These are phyloP conservation scores for Pemphredon lugubris DNA, from an alignment of 2,888 invertebrate species.

Conservation along the genomic window DNA sequence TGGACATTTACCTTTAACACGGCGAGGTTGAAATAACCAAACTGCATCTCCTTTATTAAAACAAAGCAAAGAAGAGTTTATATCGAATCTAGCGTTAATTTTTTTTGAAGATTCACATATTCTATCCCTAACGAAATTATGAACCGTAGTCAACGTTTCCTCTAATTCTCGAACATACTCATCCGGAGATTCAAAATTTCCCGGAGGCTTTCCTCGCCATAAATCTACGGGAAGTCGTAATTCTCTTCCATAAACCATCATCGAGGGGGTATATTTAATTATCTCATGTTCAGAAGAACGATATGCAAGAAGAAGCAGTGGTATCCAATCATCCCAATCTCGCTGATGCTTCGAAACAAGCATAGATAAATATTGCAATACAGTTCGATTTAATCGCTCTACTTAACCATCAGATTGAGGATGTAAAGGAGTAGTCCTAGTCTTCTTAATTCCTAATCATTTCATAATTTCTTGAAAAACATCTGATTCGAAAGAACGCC, in stretches of 20 bases:
- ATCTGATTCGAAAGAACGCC: neutral
- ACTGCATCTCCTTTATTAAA: neutral
- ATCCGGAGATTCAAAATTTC: neutral
- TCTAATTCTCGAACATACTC: neutral
- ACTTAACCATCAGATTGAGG: neutral
- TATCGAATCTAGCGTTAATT: neutral
- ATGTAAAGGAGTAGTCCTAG: neutral
- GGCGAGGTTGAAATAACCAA: neutral
- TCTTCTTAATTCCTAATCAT: neutral
- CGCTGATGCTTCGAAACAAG: neutral
- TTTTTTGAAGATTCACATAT: neutral
- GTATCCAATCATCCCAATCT: neutral
- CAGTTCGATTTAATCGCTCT: neutral
- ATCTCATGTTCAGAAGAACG: neutral
- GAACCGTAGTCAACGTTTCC: neutral
- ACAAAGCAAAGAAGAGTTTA: neutral
- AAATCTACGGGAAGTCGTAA: neutral
- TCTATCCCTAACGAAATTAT: neutral
- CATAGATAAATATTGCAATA: neutral
- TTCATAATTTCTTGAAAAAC: neutral
- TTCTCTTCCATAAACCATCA: neutral
- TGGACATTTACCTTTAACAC: neutral
- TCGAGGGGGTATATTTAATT: neutral
- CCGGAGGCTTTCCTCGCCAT: neutral
- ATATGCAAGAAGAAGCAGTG: neutral